Base-by-base conservation (phyloP, 2,888 invertebrate genomes). In the Drosophila algonquin region DNA sequence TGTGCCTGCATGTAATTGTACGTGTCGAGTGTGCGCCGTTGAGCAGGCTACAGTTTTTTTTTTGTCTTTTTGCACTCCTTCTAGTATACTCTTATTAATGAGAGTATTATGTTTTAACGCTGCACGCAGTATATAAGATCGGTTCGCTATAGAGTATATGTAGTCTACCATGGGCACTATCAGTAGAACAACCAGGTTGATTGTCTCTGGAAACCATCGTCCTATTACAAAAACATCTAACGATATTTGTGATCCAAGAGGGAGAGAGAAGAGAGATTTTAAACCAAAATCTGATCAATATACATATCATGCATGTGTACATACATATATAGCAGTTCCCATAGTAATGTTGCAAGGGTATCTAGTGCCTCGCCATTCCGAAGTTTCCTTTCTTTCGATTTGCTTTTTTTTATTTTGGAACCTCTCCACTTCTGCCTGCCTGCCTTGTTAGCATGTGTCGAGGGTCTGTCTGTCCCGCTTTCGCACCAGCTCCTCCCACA, bases 1-100 rank as follows among this genome's bases (percentile, higher is more conserved):
- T 46, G 46, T 45, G 57, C 54, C 52, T 64, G 73, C 55, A 57
- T 73, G 89, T 79, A 84, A 84, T 79, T 79, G 86, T 81, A 84
- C 81, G 85, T 85, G 85, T 81, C 64, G 89, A 76, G 85, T 80
- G 64, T 85, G 89, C 84, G 84, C 79, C 71, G 71, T 87, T 63
- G 72, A 75, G 81, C 85, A 76, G 73, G 76, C 89, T 71, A 75
- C 76, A 89, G 59, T 81, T 40, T 14, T 40, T 85, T 77, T 14
- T 14, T 14, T 81, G 76, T 59, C 70, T 80, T 85, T 73, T 70
- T 63, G 44, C 30, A 55, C 44, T 51, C 53, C 72, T 61, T 54
- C 44, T 30, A 24, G 27, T 2, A 40, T 40, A 40, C 67, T 67
- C 68, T 48, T 51, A 27, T 27, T 56, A 70, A 55, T 59, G 61